Percentiles rank a stretch among this genome's conserved stretches.
These are phyloP conservation scores for Pteromalus puparum DNA, from an alignment of 1,140 invertebrate genomes.

Conservation along the genomic window DNA sequence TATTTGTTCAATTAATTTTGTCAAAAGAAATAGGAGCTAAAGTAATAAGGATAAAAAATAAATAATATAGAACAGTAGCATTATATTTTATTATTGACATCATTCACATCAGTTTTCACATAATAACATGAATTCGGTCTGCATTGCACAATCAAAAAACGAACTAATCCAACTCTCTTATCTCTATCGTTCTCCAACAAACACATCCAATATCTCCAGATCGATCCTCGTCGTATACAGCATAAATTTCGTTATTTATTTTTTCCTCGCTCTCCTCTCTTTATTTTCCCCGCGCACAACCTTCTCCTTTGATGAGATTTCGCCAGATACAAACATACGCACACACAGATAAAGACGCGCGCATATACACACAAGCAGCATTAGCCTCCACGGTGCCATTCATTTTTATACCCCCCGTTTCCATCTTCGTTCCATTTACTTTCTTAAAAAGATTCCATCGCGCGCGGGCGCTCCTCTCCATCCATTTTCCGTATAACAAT, in stretches of 20 bases:
- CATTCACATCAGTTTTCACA: too few relatives aligned
- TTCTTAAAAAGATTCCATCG: conserved; percentile 60
- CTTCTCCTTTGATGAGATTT: conserved; percentile 25
- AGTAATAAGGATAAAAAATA: too few relatives aligned
- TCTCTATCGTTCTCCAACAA: neutral
- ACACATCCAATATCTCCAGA: neutral
- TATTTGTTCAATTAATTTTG: too few relatives aligned
- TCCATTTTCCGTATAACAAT: conserved; percentile 63
- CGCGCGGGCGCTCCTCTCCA: conserved; percentile 37
- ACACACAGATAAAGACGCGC: neutral
- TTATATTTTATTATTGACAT: too few relatives aligned
- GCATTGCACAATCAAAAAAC: too few relatives aligned
- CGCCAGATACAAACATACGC: neutral
- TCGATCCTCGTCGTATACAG: too few relatives aligned
- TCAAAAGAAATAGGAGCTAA: too few relatives aligned
- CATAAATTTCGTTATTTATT: neutral
- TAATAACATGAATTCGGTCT: too few relatives aligned
- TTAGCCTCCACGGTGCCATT: conserved; percentile 51
- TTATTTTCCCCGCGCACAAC: neutral
- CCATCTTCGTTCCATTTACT: conserved; percentile 61
- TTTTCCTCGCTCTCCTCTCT: neutral
- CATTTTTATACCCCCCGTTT: conserved; percentile 61
- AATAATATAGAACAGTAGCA: too few relatives aligned
- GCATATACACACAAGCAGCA: conserved; percentile 7
- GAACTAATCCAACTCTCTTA: too few relatives aligned